Conservation (phyloP, 2,113 vertebrate species). For the Coptodon bakossiorum region DNA sequence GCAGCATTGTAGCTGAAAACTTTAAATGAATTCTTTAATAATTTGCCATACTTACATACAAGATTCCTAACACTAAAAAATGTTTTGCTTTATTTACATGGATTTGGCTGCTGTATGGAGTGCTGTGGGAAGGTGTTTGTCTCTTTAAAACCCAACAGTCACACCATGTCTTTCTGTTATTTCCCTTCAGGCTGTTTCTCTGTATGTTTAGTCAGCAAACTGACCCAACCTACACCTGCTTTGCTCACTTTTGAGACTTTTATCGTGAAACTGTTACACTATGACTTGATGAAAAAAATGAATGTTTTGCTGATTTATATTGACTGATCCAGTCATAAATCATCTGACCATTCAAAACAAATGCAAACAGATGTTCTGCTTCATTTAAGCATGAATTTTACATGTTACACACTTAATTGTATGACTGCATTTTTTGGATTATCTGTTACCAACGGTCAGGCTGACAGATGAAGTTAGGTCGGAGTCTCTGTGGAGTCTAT, state of each 20-base stretch:
- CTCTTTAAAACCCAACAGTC: background rate
- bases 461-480: background rate
- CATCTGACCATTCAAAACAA: background rate
- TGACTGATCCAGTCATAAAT: background rate
- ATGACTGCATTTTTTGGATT: background rate
- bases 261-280: background rate
- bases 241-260: background rate
- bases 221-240: background rate
- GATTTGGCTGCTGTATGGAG: background rate
- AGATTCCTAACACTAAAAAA: background rate
- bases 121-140: background rate
- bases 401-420: background rate
- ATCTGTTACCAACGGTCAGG: background rate
- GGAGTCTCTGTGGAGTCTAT: background rate
- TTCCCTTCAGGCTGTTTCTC: background rate
- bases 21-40: background rate
- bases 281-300: background rate
- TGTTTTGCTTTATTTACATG: background rate
- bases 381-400: background rate
- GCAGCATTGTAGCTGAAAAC: background rate
- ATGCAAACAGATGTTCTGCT: background rate
- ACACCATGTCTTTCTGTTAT: background rate
- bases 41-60: background rate
- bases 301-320: background rate
- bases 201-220: fast-evolving